These are phyloP conservation scores for Apeltes quadracus DNA, from an alignment of 2,113 vertebrate genomes.

Conservation along the genomic window DNA sequence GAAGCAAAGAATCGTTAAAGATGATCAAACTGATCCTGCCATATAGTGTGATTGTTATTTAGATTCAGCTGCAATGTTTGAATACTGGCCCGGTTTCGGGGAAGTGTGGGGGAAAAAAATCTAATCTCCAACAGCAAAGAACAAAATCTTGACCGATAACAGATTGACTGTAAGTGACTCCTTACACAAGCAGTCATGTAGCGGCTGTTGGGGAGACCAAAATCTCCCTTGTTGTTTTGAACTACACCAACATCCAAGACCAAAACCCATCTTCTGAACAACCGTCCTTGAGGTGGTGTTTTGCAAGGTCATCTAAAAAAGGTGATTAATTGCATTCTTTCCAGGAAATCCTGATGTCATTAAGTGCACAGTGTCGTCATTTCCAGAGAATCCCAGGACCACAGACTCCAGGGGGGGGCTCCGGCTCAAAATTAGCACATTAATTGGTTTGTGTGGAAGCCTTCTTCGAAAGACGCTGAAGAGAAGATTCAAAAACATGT, in stretches of 20 bases:
- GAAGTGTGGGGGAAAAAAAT: conserved; percentile 15
- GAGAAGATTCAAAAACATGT: background rate
- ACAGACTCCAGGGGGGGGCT: conserved; percentile 59
- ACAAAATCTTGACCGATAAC: conserved; percentile 4
- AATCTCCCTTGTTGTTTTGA: too few relatives aligned
- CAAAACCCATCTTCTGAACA: background rate
- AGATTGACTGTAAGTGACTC: background rate
- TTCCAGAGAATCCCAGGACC: conserved; percentile 49
- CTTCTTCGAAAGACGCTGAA: conserved; percentile 46
- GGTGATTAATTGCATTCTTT: background rate
- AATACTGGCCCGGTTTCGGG: conserved; percentile 40
- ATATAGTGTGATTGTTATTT: conserved; percentile 16
- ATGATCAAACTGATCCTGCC: background rate
- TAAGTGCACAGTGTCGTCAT: conserved; percentile 49
- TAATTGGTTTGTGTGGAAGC: conserved; percentile 60
- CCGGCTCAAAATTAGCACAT: conserved; percentile 69
- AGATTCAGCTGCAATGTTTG: conserved; percentile 46
- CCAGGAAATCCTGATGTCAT: conserved; percentile 24
- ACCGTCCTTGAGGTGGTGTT: background rate
- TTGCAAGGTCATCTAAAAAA: background rate
- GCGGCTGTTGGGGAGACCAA: too few relatives aligned
- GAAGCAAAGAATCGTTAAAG: background rate
- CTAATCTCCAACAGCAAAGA: conserved; percentile 3
- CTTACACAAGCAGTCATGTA: background rate
- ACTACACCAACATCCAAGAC: too few relatives aligned